These are phyloP conservation scores for Clostera curtula DNA, from an alignment of 2,888 invertebrate species.

Conservation along the genomic window DNA sequence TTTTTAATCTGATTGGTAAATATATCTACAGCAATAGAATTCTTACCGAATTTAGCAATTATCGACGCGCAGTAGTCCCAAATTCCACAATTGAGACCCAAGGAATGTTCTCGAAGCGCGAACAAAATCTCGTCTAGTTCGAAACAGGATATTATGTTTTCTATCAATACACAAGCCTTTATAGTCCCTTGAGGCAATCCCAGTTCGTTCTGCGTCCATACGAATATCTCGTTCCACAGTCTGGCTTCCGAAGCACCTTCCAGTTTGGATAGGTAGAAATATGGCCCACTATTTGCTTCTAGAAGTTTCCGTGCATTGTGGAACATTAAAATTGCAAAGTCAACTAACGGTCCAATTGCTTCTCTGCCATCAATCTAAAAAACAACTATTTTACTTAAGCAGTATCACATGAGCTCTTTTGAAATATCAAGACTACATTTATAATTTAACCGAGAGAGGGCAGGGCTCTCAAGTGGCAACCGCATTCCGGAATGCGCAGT, in stretches of 20 bases:
- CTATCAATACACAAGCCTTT: constrained; percentile 82
- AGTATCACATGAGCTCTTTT: constrained; percentile 1
- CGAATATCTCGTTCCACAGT: constrained; percentile 82
- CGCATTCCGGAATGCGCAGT: no score
- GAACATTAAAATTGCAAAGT: constrained; percentile 79
- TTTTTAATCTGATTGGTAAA: no score
- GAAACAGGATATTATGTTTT: constrained; percentile 80
- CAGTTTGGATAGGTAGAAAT: constrained; percentile 82
- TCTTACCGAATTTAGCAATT: constrained; percentile 77
- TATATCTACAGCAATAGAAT: constrained; percentile 2
- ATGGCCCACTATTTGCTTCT: constrained; percentile 76
- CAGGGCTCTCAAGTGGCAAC: no score
- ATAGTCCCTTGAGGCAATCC: constrained; percentile 76
- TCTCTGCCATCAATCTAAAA: constrained; percentile 74
- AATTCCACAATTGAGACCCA: constrained; percentile 83
- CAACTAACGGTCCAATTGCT: constrained; percentile 79
- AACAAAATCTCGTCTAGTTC: constrained; percentile 81
- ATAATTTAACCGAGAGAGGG: no score
- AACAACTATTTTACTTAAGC: no score
- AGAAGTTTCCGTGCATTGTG: constrained; percentile 75
- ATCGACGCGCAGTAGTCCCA: constrained; percentile 84
- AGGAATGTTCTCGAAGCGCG: constrained; percentile 77
- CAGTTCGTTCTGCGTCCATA: constrained; percentile 74
- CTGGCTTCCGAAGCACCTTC: constrained; percentile 78
- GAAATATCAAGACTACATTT: no score